phyloP scores from a whole-genome alignment of 2,888 invertebrate species.

The Arenicola marina region DNA sequence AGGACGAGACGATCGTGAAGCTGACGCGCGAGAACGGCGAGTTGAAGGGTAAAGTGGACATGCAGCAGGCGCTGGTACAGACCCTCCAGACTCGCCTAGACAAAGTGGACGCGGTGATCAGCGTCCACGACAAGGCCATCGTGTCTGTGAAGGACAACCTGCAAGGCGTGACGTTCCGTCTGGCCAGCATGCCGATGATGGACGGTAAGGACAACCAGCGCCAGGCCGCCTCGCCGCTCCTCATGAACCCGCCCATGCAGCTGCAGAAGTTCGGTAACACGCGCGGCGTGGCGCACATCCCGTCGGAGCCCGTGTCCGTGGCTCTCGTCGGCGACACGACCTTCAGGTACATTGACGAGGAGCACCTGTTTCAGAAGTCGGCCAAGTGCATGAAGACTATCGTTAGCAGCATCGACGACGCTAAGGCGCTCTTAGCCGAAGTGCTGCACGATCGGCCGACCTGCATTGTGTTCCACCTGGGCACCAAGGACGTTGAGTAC shows the following conservation, averaged over 20 bases:
- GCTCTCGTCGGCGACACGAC: background rate
- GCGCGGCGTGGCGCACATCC: background rate
- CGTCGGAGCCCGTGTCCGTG: background rate
- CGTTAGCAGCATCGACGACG: background rate
- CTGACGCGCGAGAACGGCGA: background rate
- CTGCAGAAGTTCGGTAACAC: background rate
- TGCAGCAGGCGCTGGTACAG: background rate
- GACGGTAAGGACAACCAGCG: background rate
- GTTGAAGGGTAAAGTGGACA: background rate
- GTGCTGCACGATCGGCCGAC: constrained; percentile 1
- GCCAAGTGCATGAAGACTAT: constrained; percentile 1
- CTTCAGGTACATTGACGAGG: constrained; percentile 6
- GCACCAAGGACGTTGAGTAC: constrained; percentile 3
- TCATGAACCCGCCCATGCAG: background rate
- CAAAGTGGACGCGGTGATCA: constrained; percentile 1
- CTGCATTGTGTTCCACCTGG: constrained; percentile 1
- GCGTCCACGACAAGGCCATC: constrained; percentile 1
- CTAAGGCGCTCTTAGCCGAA: background rate
- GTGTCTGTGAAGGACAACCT: constrained; percentile 3
- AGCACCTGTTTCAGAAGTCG: background rate
- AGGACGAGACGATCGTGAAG: background rate
- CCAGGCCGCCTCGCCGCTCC: background rate
- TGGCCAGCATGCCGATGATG: background rate
- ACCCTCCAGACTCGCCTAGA: background rate
- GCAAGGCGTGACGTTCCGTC: background rate